Evolutionary conservation across 2,797 vertebrate genomes (phyloP).

Genomic region (Enteromius mattozi): DNA sequence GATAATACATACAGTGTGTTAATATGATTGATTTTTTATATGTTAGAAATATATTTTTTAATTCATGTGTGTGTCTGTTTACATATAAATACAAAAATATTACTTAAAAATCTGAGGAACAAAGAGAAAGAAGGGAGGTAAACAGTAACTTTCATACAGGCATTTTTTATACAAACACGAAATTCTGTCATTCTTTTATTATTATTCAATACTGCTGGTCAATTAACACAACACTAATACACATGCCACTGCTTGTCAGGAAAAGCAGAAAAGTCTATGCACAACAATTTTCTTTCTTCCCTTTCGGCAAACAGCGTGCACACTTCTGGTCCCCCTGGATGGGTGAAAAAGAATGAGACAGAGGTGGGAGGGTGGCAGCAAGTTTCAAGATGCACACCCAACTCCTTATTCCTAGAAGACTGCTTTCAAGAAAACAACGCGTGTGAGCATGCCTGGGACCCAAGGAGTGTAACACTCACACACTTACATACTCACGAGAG

Average conservation of each 20-base stretch:
- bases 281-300: neutral
- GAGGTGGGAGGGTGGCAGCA: neutral
- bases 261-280: slow-evolving; percentile 27
- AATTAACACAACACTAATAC: slow-evolving; percentile 6
- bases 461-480: slow-evolving; percentile 31
- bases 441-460: slow-evolving; percentile 42
- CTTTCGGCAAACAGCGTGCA: slow-evolving; percentile 4
- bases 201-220: slow-evolving; percentile 5
- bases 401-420: slow-evolving; percentile 48
- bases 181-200: neutral
- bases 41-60: neutral
- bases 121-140: neutral
- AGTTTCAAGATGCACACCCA: slow-evolving; percentile 41
- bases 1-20: neutral
- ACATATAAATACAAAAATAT: no score
- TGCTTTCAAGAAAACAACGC: slow-evolving; percentile 47
- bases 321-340: slow-evolving; percentile 40
- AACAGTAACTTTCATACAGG: neutral
- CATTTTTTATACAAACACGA: neutral
- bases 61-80: neutral
- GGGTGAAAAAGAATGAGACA: neutral
- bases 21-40: neutral
- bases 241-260: slow-evolving; percentile 21
- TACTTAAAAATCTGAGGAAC: neutral
- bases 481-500: slow-evolving; percentile 42